phyloP scores from a whole-genome alignment of 2,888 invertebrate species.

The Dicyrtoma fusca region DNA sequence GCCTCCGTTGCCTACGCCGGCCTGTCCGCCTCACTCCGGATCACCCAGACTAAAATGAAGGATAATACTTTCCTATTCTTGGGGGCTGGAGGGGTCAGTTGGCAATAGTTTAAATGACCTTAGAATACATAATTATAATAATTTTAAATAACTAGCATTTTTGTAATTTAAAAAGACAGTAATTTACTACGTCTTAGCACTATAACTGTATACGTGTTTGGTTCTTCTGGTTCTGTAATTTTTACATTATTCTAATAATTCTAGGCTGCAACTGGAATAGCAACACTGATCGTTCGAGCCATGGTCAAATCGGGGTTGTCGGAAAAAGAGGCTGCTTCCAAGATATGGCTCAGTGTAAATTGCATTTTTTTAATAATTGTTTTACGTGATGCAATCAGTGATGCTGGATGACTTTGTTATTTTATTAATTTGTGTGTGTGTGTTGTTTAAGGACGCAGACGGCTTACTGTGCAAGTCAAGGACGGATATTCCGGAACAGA shows the following conservation, averaged over 20 bases:
- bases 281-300: slow-evolving; percentile 86
- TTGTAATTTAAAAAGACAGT: neutral
- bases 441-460: slow-evolving; percentile 73
- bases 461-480: slow-evolving; percentile 89
- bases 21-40: slow-evolving; percentile 78
- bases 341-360: slow-evolving; percentile 70
- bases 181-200: neutral
- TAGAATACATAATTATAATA: too few relatives aligned
- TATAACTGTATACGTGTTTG: neutral
- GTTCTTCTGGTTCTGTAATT: neutral
- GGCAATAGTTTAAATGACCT: neutral
- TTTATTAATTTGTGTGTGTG: slow-evolving; percentile 2
- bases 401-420: neutral
- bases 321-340: slow-evolving; percentile 73
- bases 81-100: slow-evolving; percentile 88
- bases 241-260: too few relatives aligned
- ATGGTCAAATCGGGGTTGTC: slow-evolving; percentile 83
- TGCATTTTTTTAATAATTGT: too few relatives aligned
- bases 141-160: neutral
- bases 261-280: slow-evolving; percentile 91
- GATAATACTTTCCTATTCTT: slow-evolving; percentile 91
- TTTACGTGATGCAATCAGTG: too few relatives aligned
- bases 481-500: slow-evolving; percentile 72
- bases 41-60: slow-evolving; percentile 79
- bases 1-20: slow-evolving; percentile 96